Percentiles rank a stretch among this genome's conserved stretches.
Evolutionary conservation across 2,797 vertebrate genomes (phyloP).

Genomic region (Hoplostethus mediterraneus): DNA sequence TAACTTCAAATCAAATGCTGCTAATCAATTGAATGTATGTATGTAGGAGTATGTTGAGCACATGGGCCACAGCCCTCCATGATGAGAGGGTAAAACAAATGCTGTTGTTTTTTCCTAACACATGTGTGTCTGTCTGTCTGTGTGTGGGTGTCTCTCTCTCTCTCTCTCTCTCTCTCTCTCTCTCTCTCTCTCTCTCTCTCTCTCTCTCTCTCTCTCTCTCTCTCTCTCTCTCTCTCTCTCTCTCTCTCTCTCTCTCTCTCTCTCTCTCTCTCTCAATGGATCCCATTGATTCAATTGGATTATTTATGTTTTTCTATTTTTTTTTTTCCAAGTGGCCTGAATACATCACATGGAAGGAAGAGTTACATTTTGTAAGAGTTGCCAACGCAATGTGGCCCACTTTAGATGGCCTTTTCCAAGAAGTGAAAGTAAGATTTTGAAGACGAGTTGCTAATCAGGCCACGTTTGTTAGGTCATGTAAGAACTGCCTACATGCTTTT

Average conservation of each 20-base stretch:
- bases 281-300: background rate
- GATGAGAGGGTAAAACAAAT: conserved; percentile 60
- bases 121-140: conserved; percentile 52
- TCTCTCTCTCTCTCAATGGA: background rate
- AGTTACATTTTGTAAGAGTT: background rate
- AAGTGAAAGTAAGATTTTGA: background rate
- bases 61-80: conserved; percentile 30
- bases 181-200: no score
- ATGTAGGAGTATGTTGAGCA: conserved; percentile 46
- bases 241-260: no score
- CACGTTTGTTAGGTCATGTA: background rate
- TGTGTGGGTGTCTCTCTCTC: background rate
- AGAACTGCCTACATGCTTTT: conserved; percentile 9
- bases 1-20: conserved; percentile 32
- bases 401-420: no score
- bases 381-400: no score
- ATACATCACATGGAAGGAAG: background rate
- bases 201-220: no score
- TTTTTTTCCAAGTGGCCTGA: background rate
- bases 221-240: no score
- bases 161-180: no score
- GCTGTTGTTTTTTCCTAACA: no score
- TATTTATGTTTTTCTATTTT: background rate
- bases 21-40: conserved; percentile 33
- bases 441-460: background rate